These are phyloP conservation scores for Cheilosia vernalis DNA, from an alignment of 2,888 invertebrate species.

Conservation along the genomic window DNA sequence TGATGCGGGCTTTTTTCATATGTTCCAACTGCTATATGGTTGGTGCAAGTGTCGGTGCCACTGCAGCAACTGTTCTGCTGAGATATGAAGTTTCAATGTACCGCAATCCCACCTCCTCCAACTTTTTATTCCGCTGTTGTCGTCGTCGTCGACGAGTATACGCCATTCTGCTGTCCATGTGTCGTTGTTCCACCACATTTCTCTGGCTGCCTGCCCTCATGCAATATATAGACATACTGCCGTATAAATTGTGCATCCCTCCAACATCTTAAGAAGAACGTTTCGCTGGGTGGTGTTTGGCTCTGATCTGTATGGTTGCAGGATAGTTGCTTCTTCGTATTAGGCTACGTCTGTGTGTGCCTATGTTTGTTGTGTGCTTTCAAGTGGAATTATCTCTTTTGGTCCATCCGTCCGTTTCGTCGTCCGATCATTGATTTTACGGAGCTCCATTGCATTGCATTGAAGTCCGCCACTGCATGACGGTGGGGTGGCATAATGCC, in stretches of 20 bases:
- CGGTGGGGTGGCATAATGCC: constrained; percentile 36
- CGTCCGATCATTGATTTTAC: constrained; percentile 73
- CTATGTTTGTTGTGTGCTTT: constrained; percentile 65
- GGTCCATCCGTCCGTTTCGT: constrained; percentile 69
- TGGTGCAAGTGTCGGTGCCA: constrained; percentile 71
- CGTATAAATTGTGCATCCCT: constrained; percentile 57
- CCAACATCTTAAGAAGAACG: constrained; percentile 69
- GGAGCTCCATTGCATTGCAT: constrained; percentile 23
- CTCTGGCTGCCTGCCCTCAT: constrained; percentile 68
- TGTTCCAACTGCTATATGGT: constrained; percentile 45
- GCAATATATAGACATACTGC: constrained; percentile 37
- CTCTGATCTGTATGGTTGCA: constrained; percentile 1
- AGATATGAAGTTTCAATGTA: constrained; percentile 76
- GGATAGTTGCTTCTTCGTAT: constrained; percentile 50
- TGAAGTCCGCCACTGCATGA: constrained; percentile 49
- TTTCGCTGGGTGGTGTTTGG: constrained; percentile 49
- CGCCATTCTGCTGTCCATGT: constrained; percentile 62
- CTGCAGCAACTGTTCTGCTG: constrained; percentile 76
- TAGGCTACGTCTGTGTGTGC: constrained; percentile 47
- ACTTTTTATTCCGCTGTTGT: constrained; percentile 56
- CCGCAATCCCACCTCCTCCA: constrained; percentile 65
- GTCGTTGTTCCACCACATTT: constrained; percentile 60
- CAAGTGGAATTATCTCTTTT: constrained; percentile 73
- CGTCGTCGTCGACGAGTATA: constrained; percentile 25
- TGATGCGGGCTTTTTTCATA: constrained; percentile 71